Conservation (phyloP, 2,113 vertebrate species). For the Ailurus styani region DNA sequence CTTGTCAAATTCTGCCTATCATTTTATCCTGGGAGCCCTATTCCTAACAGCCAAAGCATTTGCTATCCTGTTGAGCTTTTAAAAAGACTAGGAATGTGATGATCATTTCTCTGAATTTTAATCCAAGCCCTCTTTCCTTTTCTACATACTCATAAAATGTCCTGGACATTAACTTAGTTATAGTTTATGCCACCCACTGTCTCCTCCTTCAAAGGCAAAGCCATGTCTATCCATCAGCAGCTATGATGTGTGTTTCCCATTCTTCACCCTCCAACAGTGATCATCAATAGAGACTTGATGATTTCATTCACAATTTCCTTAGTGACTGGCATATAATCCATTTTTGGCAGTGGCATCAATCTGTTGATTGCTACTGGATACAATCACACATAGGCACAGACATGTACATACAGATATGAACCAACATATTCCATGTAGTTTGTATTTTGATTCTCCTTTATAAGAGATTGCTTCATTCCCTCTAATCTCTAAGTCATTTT, state of each 20-base stretch:
- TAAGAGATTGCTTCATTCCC: neutral
- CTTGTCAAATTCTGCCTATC: neutral
- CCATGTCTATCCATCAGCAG: no score
- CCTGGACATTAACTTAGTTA: neutral
- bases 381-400: no score
- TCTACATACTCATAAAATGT: neutral
- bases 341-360: neutral
- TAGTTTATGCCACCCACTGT: rapidly evolving
- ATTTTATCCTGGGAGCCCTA: neutral
- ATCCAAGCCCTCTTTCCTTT: neutral
- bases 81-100: neutral
- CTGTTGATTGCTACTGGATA: neutral
- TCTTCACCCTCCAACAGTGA: neutral
- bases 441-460: neutral
- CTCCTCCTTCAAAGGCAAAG: neutral
- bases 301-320: neutral
- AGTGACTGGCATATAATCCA: neutral
- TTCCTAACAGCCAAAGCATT: neutral
- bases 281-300: neutral
- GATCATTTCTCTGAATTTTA: neutral
- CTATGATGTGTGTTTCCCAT: neutral
- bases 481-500: neutral
- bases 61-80: neutral
- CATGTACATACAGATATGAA: rapidly evolving
- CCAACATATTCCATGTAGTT: neutral